Conservation (phyloP, 2,797 vertebrate species). For the Luscinia luscinia region DNA sequence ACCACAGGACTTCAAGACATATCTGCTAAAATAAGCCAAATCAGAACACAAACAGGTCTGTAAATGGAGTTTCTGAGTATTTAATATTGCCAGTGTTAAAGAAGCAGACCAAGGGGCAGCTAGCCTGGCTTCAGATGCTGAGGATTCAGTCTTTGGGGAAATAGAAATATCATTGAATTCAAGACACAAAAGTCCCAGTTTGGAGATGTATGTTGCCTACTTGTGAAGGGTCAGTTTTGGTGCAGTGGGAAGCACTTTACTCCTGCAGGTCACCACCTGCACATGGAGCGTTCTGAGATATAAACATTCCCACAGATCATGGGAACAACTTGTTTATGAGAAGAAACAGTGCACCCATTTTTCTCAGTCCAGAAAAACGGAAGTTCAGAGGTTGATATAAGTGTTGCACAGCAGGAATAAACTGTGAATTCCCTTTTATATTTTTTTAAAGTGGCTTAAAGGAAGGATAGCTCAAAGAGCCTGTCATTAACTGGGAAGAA, state of each 20-base stretch:
- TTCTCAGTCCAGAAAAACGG: slow-evolving; percentile 17
- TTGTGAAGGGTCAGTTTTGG: neutral
- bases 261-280: slow-evolving; percentile 60
- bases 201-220: neutral
- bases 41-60: neutral
- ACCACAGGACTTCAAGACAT: neutral
- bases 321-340: slow-evolving; percentile 63
- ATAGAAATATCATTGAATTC: neutral
- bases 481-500: neutral
- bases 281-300: neutral
- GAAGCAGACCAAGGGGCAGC: neutral
- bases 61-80: neutral
- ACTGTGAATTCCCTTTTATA: slow-evolving; percentile 29
- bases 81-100: neutral
- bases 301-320: slow-evolving; percentile 70
- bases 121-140: neutral
- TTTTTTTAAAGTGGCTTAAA: neutral
- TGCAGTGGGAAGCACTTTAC: slow-evolving; percentile 31
- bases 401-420: slow-evolving; percentile 34
- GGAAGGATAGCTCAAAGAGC: neutral
- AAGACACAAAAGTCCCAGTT: neutral
- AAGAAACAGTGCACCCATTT: slow-evolving; percentile 52
- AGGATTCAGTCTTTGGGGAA: neutral
- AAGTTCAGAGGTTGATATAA: slow-evolving; percentile 67
- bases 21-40: neutral